Conservation (phyloP, 2,113 vertebrate genomes). For the Hystrix brachyura region DNA sequence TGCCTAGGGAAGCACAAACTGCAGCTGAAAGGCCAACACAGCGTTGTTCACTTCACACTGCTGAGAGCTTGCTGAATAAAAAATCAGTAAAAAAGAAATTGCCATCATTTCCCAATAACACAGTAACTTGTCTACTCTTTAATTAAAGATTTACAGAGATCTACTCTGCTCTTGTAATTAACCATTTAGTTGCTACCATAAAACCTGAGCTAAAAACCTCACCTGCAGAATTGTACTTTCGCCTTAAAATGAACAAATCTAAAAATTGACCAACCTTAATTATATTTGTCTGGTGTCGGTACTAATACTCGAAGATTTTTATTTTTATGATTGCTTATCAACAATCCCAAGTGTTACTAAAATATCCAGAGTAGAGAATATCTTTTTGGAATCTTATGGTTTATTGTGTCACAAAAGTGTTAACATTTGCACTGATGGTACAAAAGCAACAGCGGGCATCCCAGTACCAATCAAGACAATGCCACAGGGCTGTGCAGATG, state of each 20-base stretch:
- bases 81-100: neutral
- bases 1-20: neutral
- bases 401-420: neutral
- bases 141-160: neutral
- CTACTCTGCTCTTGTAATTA: neutral
- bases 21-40: neutral
- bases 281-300: neutral
- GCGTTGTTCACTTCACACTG: neutral
- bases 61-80: neutral
- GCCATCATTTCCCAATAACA: neutral
- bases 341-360: neutral
- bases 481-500: neutral
- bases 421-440: neutral
- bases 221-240: neutral
- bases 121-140: neutral
- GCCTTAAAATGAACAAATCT: conserved; percentile 5
- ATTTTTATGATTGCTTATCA: neutral
- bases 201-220: neutral
- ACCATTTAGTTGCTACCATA: neutral
- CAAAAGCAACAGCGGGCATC: neutral
- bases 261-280: neutral
- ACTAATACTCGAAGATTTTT: neutral
- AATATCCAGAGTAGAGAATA: neutral
- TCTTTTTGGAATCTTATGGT: neutral
- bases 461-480: neutral